Evolutionary conservation across 2,113 vertebrate species (phyloP).

Genomic region (Ageneiosus marmoratus): DNA sequence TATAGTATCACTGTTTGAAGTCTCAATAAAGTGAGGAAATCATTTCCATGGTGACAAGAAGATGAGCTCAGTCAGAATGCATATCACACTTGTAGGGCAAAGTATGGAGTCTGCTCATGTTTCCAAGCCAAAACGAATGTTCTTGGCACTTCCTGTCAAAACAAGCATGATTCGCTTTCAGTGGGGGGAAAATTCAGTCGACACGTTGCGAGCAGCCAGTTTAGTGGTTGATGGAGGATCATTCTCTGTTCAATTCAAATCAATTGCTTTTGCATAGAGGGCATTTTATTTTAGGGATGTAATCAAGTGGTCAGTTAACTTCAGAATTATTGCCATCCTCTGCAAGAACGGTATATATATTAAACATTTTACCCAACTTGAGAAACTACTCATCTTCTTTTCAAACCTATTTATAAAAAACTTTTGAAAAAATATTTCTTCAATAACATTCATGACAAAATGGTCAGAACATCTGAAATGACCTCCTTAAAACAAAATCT

Average conservation of each 20-base stretch:
- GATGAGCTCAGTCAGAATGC: constrained; percentile 60
- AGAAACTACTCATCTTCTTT: not conserved
- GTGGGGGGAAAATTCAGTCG: constrained; percentile 45
- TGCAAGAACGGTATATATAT: not conserved
- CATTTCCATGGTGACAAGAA: constrained; percentile 53
- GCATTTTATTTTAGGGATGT: not conserved
- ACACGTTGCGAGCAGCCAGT: constrained; percentile 46
- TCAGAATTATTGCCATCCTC: not conserved
- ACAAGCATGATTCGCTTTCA: constrained; percentile 43
- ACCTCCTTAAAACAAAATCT: not conserved
- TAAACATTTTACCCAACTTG: not conserved
- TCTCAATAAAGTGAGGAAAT: constrained; percentile 39
- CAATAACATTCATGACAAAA: not conserved
- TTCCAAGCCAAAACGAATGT: constrained; percentile 54
- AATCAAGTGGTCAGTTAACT: not conserved
- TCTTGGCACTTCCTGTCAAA: constrained; percentile 57
- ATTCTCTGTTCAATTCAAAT: not conserved
- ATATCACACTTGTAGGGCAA: constrained; percentile 63
- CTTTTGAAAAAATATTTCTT: not conserved
- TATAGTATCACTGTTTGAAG: constrained; percentile 23
- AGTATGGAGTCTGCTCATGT: constrained; percentile 59
- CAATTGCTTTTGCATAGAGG: not conserved
- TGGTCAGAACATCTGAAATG: not conserved
- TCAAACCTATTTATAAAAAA: not conserved
- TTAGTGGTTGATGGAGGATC: constrained; percentile 26